Conservation (phyloP, 2,113 vertebrate genomes). For the Nothobranchius furzeri region DNA sequence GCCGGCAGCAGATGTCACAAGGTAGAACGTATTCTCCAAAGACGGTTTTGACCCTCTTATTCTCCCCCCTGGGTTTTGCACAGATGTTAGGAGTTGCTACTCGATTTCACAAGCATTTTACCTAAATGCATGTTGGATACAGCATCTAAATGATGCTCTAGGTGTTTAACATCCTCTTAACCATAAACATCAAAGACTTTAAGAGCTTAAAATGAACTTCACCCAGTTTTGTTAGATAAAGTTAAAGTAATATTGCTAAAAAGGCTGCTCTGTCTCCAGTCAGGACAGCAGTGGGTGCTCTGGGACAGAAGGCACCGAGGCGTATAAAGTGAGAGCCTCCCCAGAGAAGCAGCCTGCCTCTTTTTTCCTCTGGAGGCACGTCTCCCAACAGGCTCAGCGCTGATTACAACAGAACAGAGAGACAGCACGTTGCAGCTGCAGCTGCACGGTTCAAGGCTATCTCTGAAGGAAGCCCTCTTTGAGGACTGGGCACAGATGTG, state of each 20-base stretch:
- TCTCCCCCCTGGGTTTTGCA: constrained; percentile 68
- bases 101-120: no score
- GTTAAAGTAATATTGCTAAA: constrained; percentile 41
- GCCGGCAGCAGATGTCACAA: constrained; percentile 74
- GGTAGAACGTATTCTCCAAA: constrained; percentile 70
- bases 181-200: not conserved
- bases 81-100: constrained; percentile 60
- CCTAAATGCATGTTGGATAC: no score
- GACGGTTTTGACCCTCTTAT: constrained; percentile 73
- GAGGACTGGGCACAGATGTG: constrained; percentile 50
- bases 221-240: constrained; percentile 11
- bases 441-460: constrained; percentile 62
- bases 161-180: no score
- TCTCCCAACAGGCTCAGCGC: constrained; percentile 54
- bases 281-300: constrained; percentile 53
- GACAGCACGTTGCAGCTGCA: constrained; percentile 52
- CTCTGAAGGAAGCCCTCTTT: constrained; percentile 56
- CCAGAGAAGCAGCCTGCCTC: constrained; percentile 54
- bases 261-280: constrained; percentile 43
- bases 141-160: no score
- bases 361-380: constrained; percentile 46
- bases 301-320: constrained; percentile 60
- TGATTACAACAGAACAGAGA: constrained; percentile 57
- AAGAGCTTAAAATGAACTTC: not conserved
- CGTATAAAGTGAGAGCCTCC: constrained; percentile 58